A percentile compares a stretch with the other conserved stretches of the same genome.
Conservation (phyloP, 2,888 invertebrate species). For the Stramonita haemastoma region DNA sequence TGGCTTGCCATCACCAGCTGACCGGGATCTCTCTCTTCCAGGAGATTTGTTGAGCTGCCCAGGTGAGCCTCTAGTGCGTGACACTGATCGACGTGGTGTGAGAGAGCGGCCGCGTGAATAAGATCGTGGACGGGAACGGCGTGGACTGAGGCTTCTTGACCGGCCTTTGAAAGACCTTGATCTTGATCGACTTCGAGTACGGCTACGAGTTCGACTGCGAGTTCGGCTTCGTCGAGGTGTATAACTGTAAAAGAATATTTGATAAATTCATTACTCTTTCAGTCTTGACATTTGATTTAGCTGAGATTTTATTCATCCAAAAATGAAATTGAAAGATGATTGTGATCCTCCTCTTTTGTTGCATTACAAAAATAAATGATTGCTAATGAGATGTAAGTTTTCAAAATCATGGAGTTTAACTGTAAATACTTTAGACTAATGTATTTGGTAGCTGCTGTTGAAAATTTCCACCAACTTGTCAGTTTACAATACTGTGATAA, state of each 20-base stretch:
- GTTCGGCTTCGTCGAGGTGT: conserved; percentile 30
- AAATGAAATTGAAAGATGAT: too few relatives aligned
- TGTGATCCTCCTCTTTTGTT: too few relatives aligned
- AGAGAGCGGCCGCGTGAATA: conserved; percentile 37
- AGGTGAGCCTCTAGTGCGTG: conserved; percentile 46
- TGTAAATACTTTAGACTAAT: too few relatives aligned
- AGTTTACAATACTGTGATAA: too few relatives aligned
- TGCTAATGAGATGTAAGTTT: too few relatives aligned
- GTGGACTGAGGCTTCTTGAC: conserved; percentile 36
- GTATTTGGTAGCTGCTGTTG: too few relatives aligned
- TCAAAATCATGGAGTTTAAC: too few relatives aligned
- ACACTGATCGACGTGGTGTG: conserved; percentile 49
- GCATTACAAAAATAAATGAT: too few relatives aligned
- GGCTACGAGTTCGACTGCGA: neutral
- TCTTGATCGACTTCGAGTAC: conserved; percentile 35
- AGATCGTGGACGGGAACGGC: conserved; percentile 44
- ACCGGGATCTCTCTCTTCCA: conserved; percentile 50
- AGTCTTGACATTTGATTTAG: too few relatives aligned
- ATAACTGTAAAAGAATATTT: conserved; percentile 22
- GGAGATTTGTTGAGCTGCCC: conserved; percentile 49
- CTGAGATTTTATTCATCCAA: too few relatives aligned
- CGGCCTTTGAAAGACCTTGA: conserved; percentile 32
- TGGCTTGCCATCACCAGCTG: conserved; percentile 32
- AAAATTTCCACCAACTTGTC: too few relatives aligned
- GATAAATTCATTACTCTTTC: neutral